Base-by-base conservation (phyloP, 1,140 invertebrate genomes). In the Cydia strobilella region DNA sequence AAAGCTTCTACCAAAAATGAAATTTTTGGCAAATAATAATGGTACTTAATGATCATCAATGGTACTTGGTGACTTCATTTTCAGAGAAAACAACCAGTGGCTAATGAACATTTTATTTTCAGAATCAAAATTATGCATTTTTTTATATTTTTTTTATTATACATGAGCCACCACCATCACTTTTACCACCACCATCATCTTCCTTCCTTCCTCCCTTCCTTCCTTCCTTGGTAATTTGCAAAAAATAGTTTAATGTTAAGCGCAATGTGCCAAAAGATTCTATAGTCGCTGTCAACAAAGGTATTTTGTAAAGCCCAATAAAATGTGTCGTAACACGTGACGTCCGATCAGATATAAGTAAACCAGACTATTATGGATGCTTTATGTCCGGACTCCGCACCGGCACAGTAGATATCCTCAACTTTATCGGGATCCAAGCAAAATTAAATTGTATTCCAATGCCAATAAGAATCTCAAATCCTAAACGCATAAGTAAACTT, bases 281-380 rank as follows among this genome's bases (percentile, higher is more conserved):
- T 59, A 23, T 59, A 59, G 54, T n/a, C 20, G 54, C 20, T 2
- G 54, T 12, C 54, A 9, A 54, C 51, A 59, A 59, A 59, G 54
- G 20, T 23, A 59, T 59, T 59, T 59, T 59, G 54, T 59, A 59
- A 59, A 59, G 54, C 20, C 54, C 18, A 59, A 59, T 59, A 59
- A 59, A 59, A 59, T 59, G 54, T 59, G 54, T 59, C 18, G 18
- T 59, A 20, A 23, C 54, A 59, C 54, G 54, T 59, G 54, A 59
- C 54, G 54, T 23, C n/a, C 20, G 54, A 59, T 59, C 54, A 59
- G 54, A 59, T 59, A 59, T 10, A n/a, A n/a, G n/a, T n/a, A 20
- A 59, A 12, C 54, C 20, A 59, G 54, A 23, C 51, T 23, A 23
- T 59, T 59, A 59, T 23, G 54, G 18, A 23, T 23, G 20, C 20